A percentile compares a stretch with the other conserved stretches of the same genome.
phyloP scores from a whole-genome alignment of 35 echinoderm and acorn worm genomes.

The Ophioderma brevispina region DNA sequence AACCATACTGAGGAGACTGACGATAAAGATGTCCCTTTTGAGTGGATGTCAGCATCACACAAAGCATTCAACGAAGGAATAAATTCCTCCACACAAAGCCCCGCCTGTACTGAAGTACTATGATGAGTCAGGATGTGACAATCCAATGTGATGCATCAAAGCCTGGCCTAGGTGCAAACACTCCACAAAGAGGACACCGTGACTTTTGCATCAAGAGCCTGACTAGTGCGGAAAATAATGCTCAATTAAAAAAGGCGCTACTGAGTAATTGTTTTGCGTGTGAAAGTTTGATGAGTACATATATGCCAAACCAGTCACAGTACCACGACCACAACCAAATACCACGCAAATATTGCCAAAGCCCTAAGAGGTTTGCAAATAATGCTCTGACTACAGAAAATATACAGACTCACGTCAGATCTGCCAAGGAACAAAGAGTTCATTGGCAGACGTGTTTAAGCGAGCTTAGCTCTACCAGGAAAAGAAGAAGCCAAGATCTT shows the following conservation, averaged over 20 bases:
- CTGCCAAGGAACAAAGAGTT: constrained; percentile 66
- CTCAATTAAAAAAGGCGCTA: constrained; percentile 37
- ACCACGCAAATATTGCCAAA: constrained; percentile 7
- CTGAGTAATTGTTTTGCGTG: constrained; percentile 20
- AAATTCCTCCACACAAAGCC: not conserved
- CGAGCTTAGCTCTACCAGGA: constrained; percentile 44
- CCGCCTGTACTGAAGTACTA: constrained; percentile 61
- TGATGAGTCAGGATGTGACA: constrained; percentile 23
- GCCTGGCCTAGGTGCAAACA: constrained; percentile 29
- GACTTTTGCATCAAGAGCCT: constrained; percentile 50
- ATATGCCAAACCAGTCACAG: constrained; percentile 60
- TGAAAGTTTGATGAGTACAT: constrained; percentile 60
- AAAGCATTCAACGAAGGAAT: constrained; percentile 34
- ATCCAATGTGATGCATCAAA: constrained; percentile 61
- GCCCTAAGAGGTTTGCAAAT: constrained; percentile 72
- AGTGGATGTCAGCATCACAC: constrained; percentile 39
- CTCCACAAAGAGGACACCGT: constrained; percentile 50
- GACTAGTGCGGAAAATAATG: constrained; percentile 40
- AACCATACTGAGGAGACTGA: constrained; percentile 59
- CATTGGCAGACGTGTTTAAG: constrained; percentile 66
- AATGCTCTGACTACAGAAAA: constrained; percentile 50
- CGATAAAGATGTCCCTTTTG: constrained; percentile 45
- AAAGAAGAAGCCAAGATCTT: constrained; percentile 5
- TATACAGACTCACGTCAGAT: constrained; percentile 42
- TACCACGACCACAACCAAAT: too few species aligned